Evolutionary conservation across 2,113 vertebrate species (phyloP).

Genomic region (Tricholaema leucomelas): DNA sequence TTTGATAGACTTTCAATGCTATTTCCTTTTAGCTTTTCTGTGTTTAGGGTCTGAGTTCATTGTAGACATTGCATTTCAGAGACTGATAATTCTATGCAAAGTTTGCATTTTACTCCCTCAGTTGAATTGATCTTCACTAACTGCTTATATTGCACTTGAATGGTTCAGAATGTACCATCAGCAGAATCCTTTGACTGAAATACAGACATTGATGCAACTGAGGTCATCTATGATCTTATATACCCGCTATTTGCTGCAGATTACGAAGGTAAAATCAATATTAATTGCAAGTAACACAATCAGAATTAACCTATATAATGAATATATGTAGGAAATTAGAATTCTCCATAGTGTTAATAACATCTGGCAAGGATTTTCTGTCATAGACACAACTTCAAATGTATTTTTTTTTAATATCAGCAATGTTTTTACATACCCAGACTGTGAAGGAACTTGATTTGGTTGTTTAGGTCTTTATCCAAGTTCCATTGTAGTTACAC

Average conservation of each 20-base stretch:
- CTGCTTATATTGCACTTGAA: background rate
- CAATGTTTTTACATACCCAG: background rate
- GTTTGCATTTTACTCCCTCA: background rate
- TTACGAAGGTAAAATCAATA: background rate
- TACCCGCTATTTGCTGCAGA: background rate
- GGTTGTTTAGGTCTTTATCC: background rate
- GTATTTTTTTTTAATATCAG: background rate
- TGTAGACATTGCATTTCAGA: background rate
- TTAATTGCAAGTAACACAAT: background rate
- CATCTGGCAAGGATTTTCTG: background rate
- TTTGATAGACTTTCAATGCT: background rate
- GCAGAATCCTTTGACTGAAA: conserved; percentile 22
- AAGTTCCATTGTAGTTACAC: background rate
- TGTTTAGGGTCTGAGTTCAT: background rate
- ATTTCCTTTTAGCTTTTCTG: background rate
- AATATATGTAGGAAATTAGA: background rate
- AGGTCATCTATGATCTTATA: background rate
- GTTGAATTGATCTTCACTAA: background rate
- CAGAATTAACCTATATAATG: background rate
- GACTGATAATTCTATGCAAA: background rate
- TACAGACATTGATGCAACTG: background rate
- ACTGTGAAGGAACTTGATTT: background rate
- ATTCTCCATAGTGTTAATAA: background rate
- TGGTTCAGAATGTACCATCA: background rate
- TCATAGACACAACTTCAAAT: background rate